Percentiles rank a stretch among this genome's conserved stretches.
phyloP scores from a whole-genome alignment of 2,888 invertebrate species.

The Nymphalis polychloros region DNA sequence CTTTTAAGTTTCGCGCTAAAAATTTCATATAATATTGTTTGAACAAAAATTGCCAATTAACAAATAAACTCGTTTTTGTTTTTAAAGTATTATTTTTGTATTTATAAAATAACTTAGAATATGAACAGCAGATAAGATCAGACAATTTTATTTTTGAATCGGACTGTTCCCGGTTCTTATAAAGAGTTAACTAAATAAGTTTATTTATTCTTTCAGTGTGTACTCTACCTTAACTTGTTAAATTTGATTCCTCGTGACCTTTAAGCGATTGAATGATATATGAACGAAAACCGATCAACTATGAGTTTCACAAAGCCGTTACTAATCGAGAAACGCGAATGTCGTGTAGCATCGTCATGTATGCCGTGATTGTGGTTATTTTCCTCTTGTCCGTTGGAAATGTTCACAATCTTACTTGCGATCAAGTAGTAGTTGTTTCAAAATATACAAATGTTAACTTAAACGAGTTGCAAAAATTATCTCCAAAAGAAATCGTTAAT shows the following conservation, averaged over 20 bases:
- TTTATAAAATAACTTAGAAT: too few species aligned
- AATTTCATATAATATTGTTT: too few species aligned
- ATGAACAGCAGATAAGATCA: too few species aligned
- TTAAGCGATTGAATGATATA: too few species aligned
- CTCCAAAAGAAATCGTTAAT: constrained; percentile 57
- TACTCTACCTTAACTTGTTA: neutral
- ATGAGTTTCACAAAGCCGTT: neutral
- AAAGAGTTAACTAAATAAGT: too few species aligned
- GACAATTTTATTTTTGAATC: too few species aligned
- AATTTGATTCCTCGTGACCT: neutral
- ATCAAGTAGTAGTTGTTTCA: constrained; percentile 55
- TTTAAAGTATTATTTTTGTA: too few species aligned
- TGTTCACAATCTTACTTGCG: constrained; percentile 49
- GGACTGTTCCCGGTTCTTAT: too few species aligned
- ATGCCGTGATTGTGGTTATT: neutral
- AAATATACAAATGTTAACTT: constrained; percentile 47
- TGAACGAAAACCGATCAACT: neutral
- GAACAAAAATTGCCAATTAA: too few species aligned
- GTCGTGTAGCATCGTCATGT: neutral
- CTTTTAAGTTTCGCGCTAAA: too few species aligned
- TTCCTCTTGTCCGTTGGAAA: neutral
- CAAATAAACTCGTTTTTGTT: too few species aligned
- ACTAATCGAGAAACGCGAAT: neutral
- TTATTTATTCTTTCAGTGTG: neutral
- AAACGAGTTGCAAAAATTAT: constrained; percentile 52